Percentiles rank a stretch among this genome's conserved stretches.
Conservation (phyloP, 2,888 invertebrate genomes). For the Tuta absoluta region DNA sequence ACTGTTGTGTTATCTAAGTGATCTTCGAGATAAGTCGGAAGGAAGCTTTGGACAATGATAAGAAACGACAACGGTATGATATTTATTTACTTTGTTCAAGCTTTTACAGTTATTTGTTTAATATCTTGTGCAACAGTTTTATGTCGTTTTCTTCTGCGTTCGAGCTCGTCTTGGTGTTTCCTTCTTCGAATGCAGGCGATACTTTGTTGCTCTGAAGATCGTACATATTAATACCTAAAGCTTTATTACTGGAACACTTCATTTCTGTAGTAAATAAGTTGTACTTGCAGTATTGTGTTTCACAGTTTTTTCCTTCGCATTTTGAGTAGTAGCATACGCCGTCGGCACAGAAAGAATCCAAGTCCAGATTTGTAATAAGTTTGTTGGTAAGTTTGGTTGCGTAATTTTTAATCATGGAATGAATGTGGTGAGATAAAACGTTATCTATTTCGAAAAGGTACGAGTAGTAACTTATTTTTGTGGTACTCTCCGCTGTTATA, state of each 20-base stretch:
- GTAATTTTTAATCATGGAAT: constrained; percentile 47
- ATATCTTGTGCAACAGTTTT: constrained; percentile 44
- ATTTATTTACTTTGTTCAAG: constrained; percentile 2
- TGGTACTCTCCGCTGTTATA: constrained; percentile 36
- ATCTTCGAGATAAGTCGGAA: constrained; percentile 35
- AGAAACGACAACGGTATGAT: constrained; percentile 25
- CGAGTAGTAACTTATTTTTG: constrained; percentile 28
- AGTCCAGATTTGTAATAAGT: constrained; percentile 47
- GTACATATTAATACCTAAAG: constrained; percentile 33
- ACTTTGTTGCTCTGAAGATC: constrained; percentile 37
- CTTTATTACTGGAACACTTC: constrained; percentile 44
- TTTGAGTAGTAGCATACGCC: constrained; percentile 57
- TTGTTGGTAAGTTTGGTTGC: constrained; percentile 53
- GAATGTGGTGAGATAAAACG: constrained; percentile 46
- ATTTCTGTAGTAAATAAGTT: constrained; percentile 49
- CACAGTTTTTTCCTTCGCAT: constrained; percentile 47
- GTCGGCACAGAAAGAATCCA: constrained; percentile 52
- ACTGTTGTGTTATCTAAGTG: constrained; percentile 14
- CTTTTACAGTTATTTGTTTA: constrained; percentile 39
- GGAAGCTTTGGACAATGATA: constrained; percentile 34
- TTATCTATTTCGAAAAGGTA: constrained; percentile 39
- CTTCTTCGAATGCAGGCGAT: constrained; percentile 26
- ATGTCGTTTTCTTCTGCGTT: constrained; percentile 49
- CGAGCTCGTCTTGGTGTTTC: constrained; percentile 25
- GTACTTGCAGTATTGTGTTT: constrained; percentile 52